phyloP scores from a whole-genome alignment of 2,888 invertebrate species.

The Stenoptilia bipunctidactyla region DNA sequence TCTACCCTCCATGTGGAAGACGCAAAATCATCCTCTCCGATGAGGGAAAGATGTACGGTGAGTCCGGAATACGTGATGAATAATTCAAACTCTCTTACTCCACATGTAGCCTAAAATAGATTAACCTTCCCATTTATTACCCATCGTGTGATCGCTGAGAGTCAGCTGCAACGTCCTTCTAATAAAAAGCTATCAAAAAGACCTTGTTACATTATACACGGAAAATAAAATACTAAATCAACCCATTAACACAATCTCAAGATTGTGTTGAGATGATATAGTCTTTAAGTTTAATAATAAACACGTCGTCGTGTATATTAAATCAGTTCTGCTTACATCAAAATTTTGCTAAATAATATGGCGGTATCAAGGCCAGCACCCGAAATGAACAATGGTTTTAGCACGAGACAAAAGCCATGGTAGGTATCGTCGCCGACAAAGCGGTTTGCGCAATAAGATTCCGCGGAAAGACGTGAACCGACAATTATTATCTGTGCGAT shows the following conservation, averaged over 20 bases:
- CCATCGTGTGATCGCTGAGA: too few species aligned
- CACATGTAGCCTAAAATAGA: too few species aligned
- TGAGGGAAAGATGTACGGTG: slow-evolving; percentile 99
- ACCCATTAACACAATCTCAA: too few species aligned
- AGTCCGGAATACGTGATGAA: slow-evolving; percentile 67
- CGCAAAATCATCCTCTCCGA: slow-evolving; percentile 99
- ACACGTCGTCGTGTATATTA: slow-evolving; percentile 7
- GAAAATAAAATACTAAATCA: too few species aligned
- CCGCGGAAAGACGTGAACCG: slow-evolving; percentile 64
- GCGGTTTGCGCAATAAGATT: slow-evolving; percentile 68
- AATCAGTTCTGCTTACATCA: slow-evolving; percentile 26
- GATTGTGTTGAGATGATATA: too few species aligned
- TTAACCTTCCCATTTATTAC: too few species aligned
- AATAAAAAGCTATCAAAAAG: too few species aligned
- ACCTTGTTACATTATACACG: too few species aligned
- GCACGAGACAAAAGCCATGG: slow-evolving; percentile 61
- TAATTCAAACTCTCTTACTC: too few species aligned
- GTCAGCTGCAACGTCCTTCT: too few species aligned
- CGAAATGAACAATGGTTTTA: slow-evolving; percentile 61
- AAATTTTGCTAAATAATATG: slow-evolving; percentile 45
- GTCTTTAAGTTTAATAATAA: too few species aligned
- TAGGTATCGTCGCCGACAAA: slow-evolving; percentile 63
- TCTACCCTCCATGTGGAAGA: slow-evolving; percentile 99
- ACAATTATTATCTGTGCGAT: slow-evolving; percentile 64
- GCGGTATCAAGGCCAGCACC: slow-evolving; percentile 52